Percentiles rank a stretch among this genome's conserved stretches.
Conservation (phyloP, 2,797 vertebrate species). For the Poeciliopsis presidionis region DNA sequence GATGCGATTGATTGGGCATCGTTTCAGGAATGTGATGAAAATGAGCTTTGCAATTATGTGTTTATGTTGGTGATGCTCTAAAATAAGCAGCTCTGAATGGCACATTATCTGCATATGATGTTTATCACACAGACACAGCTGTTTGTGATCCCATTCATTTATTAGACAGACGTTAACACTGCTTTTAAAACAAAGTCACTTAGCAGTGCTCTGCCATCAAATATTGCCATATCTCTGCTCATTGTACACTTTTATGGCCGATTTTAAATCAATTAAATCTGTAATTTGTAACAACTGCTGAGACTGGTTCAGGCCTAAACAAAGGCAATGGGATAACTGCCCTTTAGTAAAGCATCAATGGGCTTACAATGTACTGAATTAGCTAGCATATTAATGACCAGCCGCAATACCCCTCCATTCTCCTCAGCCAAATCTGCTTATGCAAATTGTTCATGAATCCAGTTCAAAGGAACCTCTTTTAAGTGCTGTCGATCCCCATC, state of each 20-base stretch:
- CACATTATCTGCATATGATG: constrained; percentile 54
- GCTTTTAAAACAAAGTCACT: constrained; percentile 48
- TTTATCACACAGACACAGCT: constrained; percentile 61
- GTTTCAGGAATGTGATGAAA: constrained; percentile 51
- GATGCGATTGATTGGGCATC: constrained; percentile 34
- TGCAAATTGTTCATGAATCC: constrained; percentile 99
- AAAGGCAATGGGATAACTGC: constrained; percentile 98
- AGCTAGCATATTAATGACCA: constrained; percentile 99
- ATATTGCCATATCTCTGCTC: constrained; percentile 68
- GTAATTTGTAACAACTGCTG: constrained; percentile 99
- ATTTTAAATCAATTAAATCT: constrained; percentile 95
- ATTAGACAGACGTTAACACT: constrained; percentile 61
- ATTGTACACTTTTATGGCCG: constrained; percentile 83
- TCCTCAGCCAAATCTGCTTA: constrained; percentile 98
- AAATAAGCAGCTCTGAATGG: constrained; percentile 41
- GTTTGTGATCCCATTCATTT: constrained; percentile 64
- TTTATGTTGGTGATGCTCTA: constrained; percentile 33
- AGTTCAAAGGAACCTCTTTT: constrained; percentile 97
- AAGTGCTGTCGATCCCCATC: constrained; percentile 85
- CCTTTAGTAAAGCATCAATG: constrained; percentile 99
- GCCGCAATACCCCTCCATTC: constrained; percentile 92
- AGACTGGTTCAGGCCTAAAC: constrained; percentile 92
- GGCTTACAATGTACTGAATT: constrained; percentile 99
- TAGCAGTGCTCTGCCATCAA: constrained; percentile 49
- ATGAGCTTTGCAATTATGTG: constrained; percentile 31